These are phyloP conservation scores for Aphelenchoides fujianensis DNA, from an alignment of 1,140 invertebrate genomes.

Conservation along the genomic window DNA sequence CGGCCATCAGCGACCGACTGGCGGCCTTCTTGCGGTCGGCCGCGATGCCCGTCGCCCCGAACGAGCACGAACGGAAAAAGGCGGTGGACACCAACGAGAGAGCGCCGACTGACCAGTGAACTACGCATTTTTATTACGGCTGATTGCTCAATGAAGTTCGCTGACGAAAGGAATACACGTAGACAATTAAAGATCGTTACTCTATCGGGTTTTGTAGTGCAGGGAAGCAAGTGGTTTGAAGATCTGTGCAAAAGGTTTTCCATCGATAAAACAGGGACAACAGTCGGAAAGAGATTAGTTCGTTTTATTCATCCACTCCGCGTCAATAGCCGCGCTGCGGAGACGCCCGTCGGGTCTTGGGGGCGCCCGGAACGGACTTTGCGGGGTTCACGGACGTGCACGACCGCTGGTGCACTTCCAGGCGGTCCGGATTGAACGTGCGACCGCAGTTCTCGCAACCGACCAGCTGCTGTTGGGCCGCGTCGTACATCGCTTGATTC, in stretches of 20 bases:
- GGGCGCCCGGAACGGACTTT: background rate
- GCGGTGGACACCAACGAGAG: too few relatives aligned
- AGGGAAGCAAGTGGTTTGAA: too few relatives aligned
- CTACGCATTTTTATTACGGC: too few relatives aligned
- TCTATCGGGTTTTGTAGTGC: background rate
- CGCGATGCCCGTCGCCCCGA: background rate
- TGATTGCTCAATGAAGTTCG: too few relatives aligned
- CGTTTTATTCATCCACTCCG: too few relatives aligned
- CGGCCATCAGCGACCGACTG: background rate
- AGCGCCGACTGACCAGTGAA: background rate
- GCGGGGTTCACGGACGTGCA: constrained; percentile 65
- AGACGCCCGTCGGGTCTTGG: constrained; percentile 8
- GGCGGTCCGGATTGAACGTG: constrained; percentile 71
- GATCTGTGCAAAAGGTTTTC: too few relatives aligned
- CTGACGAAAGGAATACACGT: too few relatives aligned
- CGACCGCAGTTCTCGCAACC: constrained; percentile 71
- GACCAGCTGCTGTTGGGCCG: constrained; percentile 68
- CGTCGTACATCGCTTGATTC: constrained; percentile 68
- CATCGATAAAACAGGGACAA: too few relatives aligned
- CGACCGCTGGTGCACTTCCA: constrained; percentile 70
- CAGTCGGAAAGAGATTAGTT: too few relatives aligned
- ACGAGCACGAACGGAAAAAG: too few relatives aligned
- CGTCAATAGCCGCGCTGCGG: constrained; percentile 1
- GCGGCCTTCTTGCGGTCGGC: background rate
- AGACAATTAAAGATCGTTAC: background rate